Evolutionary conservation across 2,888 invertebrate species (phyloP).

Genomic region (Mylabris sibirica): DNA sequence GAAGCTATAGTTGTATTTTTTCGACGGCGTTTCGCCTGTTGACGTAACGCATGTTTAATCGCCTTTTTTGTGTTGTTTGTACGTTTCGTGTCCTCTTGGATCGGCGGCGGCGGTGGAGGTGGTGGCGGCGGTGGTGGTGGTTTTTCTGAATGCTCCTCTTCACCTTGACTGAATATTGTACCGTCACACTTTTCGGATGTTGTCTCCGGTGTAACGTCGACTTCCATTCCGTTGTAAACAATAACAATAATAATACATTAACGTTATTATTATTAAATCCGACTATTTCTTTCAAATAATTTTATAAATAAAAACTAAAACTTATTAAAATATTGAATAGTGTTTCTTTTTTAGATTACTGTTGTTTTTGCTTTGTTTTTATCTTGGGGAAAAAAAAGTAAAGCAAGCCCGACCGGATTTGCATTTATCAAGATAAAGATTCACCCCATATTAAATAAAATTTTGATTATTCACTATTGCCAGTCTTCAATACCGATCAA

Average conservation of each 20-base stretch:
- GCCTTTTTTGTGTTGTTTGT: conserved; percentile 68
- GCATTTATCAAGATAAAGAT: conserved; percentile 27
- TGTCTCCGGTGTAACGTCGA: conserved; percentile 58
- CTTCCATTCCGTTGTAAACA: conserved; percentile 57
- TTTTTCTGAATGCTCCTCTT: conserved; percentile 46
- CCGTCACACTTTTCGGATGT: conserved; percentile 52
- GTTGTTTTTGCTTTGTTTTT: conserved; percentile 32
- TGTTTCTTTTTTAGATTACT: not conserved
- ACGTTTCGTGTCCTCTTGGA: conserved; percentile 45
- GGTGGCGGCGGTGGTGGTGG: conserved; percentile 35
- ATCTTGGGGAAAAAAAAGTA: conserved; percentile 16
- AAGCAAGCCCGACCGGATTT: conserved; percentile 29
- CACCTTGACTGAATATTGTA: conserved; percentile 47
- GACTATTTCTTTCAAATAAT: not conserved
- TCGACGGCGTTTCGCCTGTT: conserved; percentile 78
- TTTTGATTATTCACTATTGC: conserved; percentile 34
- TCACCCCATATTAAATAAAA: conserved; percentile 52
- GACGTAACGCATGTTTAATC: conserved; percentile 79
- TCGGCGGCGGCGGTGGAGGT: conserved; percentile 34
- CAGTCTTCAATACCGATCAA: conserved; percentile 13
- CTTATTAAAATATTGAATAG: not conserved
- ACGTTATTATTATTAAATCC: not conserved
- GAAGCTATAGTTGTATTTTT: conserved; percentile 79
- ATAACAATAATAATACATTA: conserved; percentile 5
- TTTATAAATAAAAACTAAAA: not conserved